These are phyloP conservation scores for Perizoma affinitatum DNA, from an alignment of 2,888 invertebrate genomes.

Conservation along the genomic window DNA sequence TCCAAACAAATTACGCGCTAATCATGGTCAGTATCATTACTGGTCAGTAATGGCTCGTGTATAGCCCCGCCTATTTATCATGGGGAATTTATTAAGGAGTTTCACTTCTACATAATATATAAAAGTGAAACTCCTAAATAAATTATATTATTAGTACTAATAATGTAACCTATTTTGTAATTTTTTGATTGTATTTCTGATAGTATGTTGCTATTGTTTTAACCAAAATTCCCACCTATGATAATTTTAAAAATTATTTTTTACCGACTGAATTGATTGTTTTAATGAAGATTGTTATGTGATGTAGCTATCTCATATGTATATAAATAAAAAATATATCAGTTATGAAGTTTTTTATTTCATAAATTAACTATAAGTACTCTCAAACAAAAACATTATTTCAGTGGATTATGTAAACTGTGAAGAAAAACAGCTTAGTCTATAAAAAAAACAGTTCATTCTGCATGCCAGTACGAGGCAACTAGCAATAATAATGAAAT, in stretches of 20 bases:
- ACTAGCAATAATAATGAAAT: too few relatives aligned
- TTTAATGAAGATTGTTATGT: constrained; percentile 16
- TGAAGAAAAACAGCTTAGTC: constrained; percentile 15
- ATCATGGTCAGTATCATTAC: too few relatives aligned
- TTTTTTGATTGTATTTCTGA: not conserved
- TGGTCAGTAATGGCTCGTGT: too few relatives aligned
- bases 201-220: constrained; percentile 2
- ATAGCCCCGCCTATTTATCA: too few relatives aligned
- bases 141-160: too few relatives aligned
- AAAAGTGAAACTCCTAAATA: too few relatives aligned
- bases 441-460: constrained; percentile 20
- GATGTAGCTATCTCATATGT: constrained; percentile 9
- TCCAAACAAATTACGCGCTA: too few relatives aligned
- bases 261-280: constrained; percentile 10
- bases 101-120: too few relatives aligned
- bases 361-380: not conserved
- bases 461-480: not conserved
- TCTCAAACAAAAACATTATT: constrained; percentile 12
- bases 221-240: constrained; percentile 16
- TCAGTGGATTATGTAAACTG: constrained; percentile 11
- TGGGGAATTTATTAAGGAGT: too few relatives aligned
- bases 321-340: constrained; percentile 15
- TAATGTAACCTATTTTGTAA: too few relatives aligned
- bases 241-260: constrained; percentile 1
- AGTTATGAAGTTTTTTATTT: not conserved